A percentile compares a stretch with the other conserved stretches of the same genome.
phyloP scores from a whole-genome alignment of 2,113 vertebrate genomes.

The Thunnus thynnus region DNA sequence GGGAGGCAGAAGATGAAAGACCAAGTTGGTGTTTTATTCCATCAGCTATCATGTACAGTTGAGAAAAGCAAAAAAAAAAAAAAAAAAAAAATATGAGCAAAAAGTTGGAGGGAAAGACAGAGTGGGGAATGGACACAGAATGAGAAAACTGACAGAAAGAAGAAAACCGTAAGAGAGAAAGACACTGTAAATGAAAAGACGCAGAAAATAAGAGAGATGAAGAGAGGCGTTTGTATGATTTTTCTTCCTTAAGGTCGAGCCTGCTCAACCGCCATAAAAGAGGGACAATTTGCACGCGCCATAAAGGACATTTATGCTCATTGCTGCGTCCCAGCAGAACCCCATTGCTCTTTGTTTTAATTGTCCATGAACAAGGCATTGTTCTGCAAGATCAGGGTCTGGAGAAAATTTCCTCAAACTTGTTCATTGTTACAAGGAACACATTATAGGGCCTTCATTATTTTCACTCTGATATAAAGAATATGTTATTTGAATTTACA shows the following conservation, averaged over 20 bases:
- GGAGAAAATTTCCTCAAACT: constrained; percentile 73
- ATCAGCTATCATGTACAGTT: constrained; percentile 33
- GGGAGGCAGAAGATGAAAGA: constrained; percentile 36
- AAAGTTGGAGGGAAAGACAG: constrained; percentile 7
- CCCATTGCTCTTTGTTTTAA: constrained; percentile 82
- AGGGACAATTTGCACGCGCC: constrained; percentile 78
- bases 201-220: constrained; percentile 51
- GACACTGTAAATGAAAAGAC: constrained; percentile 30
- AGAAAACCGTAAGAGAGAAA: constrained; percentile 2
- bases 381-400: constrained; percentile 78
- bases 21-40: constrained; percentile 8
- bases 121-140: not conserved
- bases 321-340: constrained; percentile 71
- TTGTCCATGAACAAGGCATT: constrained; percentile 82
- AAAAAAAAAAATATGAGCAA: constrained; percentile 6
- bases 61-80: constrained; percentile 15
- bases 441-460: constrained; percentile 81
- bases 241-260: constrained; percentile 70
- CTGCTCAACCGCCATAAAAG: constrained; percentile 68
- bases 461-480: constrained; percentile 77
- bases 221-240: constrained; percentile 49
- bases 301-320: constrained; percentile 80
- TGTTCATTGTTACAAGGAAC: constrained; percentile 76
- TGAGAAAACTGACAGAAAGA: not conserved
- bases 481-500: constrained; percentile 83